Percentiles rank a stretch among this genome's conserved stretches.
These are phyloP conservation scores for Eupithecia dodoneata DNA, from an alignment of 2,888 invertebrate species.

Conservation along the genomic window DNA sequence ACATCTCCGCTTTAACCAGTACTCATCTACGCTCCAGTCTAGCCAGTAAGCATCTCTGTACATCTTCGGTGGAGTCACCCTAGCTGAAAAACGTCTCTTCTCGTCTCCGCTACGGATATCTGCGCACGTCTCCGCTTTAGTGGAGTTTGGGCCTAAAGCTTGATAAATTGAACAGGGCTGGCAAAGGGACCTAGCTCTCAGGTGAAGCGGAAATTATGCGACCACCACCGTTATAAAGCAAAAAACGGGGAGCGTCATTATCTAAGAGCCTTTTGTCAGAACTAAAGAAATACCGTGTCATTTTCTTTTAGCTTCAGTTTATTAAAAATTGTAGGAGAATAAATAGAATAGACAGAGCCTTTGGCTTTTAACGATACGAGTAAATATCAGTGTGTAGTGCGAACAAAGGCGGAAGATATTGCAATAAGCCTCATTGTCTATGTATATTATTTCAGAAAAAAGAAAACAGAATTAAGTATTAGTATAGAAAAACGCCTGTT, in stretches of 20 bases:
- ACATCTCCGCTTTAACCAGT: too few species aligned
- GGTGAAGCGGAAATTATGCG: background rate
- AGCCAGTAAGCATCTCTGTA: too few species aligned
- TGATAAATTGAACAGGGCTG: background rate
- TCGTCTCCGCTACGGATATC: too few species aligned
- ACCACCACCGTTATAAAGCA: background rate
- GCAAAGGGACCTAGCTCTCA: background rate
- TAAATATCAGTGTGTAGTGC: background rate
- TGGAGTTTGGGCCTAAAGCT: background rate
- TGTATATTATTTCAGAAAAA: too few species aligned
- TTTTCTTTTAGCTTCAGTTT: slow-evolving; percentile 3
- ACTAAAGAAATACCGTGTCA: background rate
- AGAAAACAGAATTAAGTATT: too few species aligned
- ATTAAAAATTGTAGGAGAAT: background rate
- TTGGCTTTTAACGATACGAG: background rate
- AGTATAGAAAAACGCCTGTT: too few species aligned
- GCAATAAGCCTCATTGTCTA: too few species aligned
- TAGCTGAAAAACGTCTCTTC: too few species aligned
- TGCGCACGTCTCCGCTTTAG: too few species aligned
- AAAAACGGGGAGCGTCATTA: background rate
- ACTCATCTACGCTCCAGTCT: too few species aligned
- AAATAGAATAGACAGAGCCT: background rate
- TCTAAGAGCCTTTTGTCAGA: background rate
- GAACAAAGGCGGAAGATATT: background rate
- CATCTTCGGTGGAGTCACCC: too few species aligned